Evolutionary conservation across 2,113 vertebrate species (phyloP).

Genomic region (Prolemur simus): DNA sequence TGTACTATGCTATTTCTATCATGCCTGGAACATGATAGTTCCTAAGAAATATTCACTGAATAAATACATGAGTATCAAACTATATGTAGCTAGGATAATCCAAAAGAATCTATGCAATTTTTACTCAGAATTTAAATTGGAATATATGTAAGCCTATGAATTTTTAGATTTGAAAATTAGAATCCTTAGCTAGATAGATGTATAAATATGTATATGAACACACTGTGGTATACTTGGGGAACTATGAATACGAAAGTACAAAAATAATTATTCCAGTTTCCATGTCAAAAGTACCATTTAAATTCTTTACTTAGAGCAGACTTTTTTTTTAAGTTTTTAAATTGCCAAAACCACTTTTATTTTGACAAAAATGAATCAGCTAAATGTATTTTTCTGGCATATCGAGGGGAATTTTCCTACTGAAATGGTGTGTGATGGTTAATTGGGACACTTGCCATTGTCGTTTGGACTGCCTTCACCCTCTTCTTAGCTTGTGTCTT

Average conservation of each 20-base stretch:
- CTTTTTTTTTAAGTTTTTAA: neutral
- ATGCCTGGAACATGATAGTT: neutral
- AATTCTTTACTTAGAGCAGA: neutral
- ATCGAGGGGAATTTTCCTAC: neutral
- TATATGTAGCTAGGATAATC: conserved; percentile 30
- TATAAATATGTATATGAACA: conserved; percentile 53
- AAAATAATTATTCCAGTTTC: conserved; percentile 50
- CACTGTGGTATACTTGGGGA: neutral
- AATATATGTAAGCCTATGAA: conserved; percentile 41
- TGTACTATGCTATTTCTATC: neutral
- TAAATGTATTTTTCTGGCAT: neutral
- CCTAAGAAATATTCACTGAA: conserved; percentile 42
- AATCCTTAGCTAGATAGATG: conserved; percentile 44
- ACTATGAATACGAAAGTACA: conserved; percentile 39
- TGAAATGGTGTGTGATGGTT: neutral
- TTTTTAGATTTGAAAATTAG: conserved; percentile 54
- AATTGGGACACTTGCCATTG: neutral
- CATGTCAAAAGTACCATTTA: conserved; percentile 24
- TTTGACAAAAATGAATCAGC: conserved; percentile 40
- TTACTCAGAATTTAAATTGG: conserved; percentile 50
- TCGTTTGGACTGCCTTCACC: neutral
- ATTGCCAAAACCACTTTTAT: conserved; percentile 14
- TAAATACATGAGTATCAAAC: conserved; percentile 48
- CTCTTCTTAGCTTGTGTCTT: neutral
- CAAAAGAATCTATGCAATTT: conserved; percentile 14